phyloP scores from a whole-genome alignment of 2,113 vertebrate species.

The Pithys albifrons region DNA sequence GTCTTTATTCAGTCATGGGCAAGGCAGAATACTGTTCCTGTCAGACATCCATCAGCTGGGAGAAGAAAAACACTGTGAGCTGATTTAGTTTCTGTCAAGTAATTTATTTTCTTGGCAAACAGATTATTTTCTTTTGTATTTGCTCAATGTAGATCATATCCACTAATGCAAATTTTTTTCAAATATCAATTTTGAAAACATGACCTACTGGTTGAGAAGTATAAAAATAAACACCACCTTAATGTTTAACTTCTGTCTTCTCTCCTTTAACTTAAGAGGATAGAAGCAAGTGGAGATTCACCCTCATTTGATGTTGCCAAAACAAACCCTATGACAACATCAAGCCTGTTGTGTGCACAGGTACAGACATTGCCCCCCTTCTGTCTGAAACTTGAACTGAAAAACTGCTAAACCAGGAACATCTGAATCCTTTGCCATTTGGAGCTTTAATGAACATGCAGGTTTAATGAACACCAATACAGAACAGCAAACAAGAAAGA shows the following conservation, averaged over 20 bases:
- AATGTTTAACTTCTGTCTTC: neutral
- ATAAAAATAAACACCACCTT: neutral
- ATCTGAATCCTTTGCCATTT: neutral
- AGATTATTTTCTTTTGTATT: neutral
- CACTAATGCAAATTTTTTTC: neutral
- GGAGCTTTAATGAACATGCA: neutral
- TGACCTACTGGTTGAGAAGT: neutral
- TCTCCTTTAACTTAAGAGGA: neutral
- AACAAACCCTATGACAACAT: neutral
- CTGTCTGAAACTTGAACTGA: neutral
- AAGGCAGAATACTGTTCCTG: neutral
- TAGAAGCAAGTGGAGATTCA: neutral
- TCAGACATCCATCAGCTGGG: neutral
- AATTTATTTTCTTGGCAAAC: neutral
- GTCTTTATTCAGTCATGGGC: neutral
- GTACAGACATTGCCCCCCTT: neutral
- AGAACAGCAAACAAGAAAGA: neutral
- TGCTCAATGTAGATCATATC: neutral
- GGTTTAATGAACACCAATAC: neutral
- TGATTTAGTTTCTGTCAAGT: neutral
- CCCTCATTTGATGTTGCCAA: neutral
- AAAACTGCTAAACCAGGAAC: neutral
- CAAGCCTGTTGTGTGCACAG: fast-evolving
- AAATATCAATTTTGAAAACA: neutral
- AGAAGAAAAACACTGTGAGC: neutral